phyloP scores from a whole-genome alignment of 2,888 invertebrate species.

The Aspidapion aeneum region DNA sequence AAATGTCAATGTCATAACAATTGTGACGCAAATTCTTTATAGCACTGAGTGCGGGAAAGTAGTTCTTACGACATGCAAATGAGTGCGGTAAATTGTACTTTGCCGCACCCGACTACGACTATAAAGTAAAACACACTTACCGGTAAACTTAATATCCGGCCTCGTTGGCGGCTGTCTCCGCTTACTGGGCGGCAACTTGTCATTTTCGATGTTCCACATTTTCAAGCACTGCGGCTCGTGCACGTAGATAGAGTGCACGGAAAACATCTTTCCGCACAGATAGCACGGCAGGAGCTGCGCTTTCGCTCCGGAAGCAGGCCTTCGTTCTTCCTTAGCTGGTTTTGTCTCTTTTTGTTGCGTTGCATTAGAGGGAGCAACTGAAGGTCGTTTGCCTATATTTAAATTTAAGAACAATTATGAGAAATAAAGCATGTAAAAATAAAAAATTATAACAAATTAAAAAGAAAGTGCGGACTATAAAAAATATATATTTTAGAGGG shows the following conservation, averaged over 20 bases:
- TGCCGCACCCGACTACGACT: too few species aligned
- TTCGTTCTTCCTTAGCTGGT: too few species aligned
- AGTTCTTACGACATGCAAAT: too few species aligned
- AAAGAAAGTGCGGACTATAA: too few species aligned
- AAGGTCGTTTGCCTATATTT: not conserved
- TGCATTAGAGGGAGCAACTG: not conserved
- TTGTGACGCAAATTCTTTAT: too few species aligned
- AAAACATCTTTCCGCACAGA: constrained; percentile 63
- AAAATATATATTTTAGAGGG: too few species aligned
- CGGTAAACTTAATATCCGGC: constrained; percentile 51
- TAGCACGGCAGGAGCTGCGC: constrained; percentile 54
- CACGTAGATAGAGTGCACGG: constrained; percentile 57
- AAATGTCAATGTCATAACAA: too few species aligned
- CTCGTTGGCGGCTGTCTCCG: constrained; percentile 56
- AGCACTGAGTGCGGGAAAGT: too few species aligned
- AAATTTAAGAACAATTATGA: too few species aligned
- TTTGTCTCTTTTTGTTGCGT: constrained; percentile 16
- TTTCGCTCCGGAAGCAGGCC: constrained; percentile 30
- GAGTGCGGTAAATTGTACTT: too few species aligned
- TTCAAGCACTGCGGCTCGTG: constrained; percentile 66
- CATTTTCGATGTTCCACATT: constrained; percentile 62
- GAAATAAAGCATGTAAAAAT: too few species aligned
- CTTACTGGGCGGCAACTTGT: constrained; percentile 53
- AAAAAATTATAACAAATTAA: too few species aligned
- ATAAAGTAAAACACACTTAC: constrained; percentile 47